Evolutionary conservation across 1,140 invertebrate genomes (phyloP).

Genomic region (Sogatella furcifera): DNA sequence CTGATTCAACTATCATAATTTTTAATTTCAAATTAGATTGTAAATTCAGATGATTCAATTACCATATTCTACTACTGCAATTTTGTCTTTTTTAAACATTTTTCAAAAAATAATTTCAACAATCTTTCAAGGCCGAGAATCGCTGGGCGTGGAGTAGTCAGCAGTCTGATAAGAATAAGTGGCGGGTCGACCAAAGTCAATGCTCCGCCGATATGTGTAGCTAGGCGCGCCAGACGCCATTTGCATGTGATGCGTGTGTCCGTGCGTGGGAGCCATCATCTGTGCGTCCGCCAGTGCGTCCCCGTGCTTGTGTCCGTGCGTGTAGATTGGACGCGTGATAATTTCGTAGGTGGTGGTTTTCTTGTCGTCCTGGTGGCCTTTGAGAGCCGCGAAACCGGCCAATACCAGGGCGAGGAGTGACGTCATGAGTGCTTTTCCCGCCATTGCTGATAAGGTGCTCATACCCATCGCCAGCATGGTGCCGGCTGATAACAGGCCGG

Average conservation of each 20-base stretch:
- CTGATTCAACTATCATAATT: no score
- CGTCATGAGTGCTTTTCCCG: slow-evolving; percentile 74
- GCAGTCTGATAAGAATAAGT: no score
- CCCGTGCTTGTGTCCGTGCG: slow-evolving; percentile 55
- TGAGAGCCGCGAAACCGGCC: slow-evolving; percentile 62
- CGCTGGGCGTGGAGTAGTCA: no score
- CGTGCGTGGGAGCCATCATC: neutral
- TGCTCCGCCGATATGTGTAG: neutral
- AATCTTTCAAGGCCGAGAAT: no score
- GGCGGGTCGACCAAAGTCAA: neutral
- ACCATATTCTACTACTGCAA: no score
- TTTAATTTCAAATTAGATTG: no score
- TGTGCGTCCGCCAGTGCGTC: slow-evolving; percentile 42
- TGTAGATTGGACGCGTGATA: slow-evolving; percentile 62
- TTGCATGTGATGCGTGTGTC: neutral
- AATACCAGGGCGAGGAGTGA: slow-evolving; percentile 65
- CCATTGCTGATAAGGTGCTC: slow-evolving; percentile 58
- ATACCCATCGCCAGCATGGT: slow-evolving; percentile 64
- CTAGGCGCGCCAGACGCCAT: neutral
- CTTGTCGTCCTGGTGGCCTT: slow-evolving; percentile 33
- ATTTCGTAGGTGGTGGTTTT: slow-evolving; percentile 72
- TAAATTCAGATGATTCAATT: no score
- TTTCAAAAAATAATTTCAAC: no score
- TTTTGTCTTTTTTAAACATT: no score
- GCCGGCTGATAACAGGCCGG: slow-evolving; percentile 41